A percentile compares a stretch with the other conserved stretches of the same genome.
Evolutionary conservation across 2,797 vertebrate genomes (phyloP).

Genomic region (Neostethus bicornis): DNA sequence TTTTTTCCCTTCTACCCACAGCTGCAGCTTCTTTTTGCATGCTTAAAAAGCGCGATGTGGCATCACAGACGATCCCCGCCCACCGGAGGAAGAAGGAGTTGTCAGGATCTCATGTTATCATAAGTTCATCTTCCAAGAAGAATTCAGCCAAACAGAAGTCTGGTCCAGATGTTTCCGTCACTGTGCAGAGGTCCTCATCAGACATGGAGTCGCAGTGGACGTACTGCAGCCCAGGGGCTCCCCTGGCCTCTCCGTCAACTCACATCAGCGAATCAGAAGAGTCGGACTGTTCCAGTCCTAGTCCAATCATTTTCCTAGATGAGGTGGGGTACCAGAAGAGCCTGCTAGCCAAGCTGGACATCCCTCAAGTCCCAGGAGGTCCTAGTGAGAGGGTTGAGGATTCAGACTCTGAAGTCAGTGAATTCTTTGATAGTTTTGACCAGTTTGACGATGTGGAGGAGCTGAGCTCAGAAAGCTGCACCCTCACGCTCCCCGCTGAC

Average conservation of each 20-base stretch:
- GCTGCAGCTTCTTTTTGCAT: constrained; percentile 69
- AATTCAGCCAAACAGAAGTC: constrained; percentile 73
- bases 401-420: constrained; percentile 98
- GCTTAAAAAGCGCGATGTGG: constrained; percentile 85
- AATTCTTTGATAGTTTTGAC: constrained; percentile 99
- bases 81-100: constrained; percentile 81
- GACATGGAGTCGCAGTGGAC: constrained; percentile 86
- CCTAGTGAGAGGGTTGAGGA: constrained; percentile 93
- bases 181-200: constrained; percentile 84
- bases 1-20: constrained; percentile 36
- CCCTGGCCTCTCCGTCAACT: constrained; percentile 66
- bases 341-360: constrained; percentile 91
- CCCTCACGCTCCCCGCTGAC: constrained; percentile 78
- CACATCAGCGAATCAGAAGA: constrained; percentile 92
- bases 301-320: constrained; percentile 97
- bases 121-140: constrained; percentile 80
- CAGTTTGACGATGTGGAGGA: constrained; percentile 93
- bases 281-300: constrained; percentile 96
- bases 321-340: constrained; percentile 98
- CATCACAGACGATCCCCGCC: constrained; percentile 86
- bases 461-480: constrained; percentile 69
- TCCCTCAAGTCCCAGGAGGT: constrained; percentile 93
- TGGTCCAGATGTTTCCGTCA: constrained; percentile 76
- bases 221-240: constrained; percentile 82
- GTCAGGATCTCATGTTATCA: constrained; percentile 78